These are phyloP conservation scores for Holacanthus passer DNA, from an alignment of 2,113 vertebrate genomes.

Conservation along the genomic window DNA sequence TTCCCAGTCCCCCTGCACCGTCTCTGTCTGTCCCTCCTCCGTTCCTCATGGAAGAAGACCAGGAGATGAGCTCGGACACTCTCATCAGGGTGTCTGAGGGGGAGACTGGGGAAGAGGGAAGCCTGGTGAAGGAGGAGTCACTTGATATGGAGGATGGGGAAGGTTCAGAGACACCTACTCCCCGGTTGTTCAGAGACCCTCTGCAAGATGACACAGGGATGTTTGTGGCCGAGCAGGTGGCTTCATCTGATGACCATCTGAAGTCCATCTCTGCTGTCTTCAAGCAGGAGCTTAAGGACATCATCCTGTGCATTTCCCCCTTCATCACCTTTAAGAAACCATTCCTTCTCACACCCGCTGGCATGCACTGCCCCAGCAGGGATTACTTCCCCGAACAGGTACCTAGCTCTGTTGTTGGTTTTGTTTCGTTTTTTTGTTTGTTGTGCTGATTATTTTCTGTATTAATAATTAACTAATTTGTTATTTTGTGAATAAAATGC, in stretches of 20 bases:
- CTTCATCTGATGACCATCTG: conserved; percentile 92
- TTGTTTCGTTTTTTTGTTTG: not conserved
- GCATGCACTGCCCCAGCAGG: conserved; percentile 93
- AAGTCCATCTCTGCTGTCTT: conserved; percentile 91
- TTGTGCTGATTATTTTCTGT: not conserved
- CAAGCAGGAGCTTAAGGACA: conserved; percentile 95
- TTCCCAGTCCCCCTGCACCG: conserved; percentile 48
- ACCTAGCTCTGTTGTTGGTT: not conserved
- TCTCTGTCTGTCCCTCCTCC: conserved; percentile 79
- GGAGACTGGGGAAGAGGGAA: conserved; percentile 47
- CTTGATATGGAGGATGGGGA: conserved; percentile 75
- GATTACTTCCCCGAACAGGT: conserved; percentile 96
- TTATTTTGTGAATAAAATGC: not conserved
- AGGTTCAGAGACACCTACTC: conserved; percentile 83
- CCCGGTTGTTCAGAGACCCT: conserved; percentile 92
- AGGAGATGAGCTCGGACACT: conserved; percentile 67
- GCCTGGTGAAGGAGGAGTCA: conserved; percentile 54
- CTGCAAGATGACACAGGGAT: conserved; percentile 95
- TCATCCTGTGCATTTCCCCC: conserved; percentile 96
- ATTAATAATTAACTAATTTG: not conserved
- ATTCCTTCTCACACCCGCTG: conserved; percentile 90
- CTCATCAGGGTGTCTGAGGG: conserved; percentile 25
- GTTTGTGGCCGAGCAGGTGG: conserved; percentile 91
- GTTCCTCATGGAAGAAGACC: conserved; percentile 84
- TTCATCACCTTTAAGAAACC: conserved; percentile 94